These are phyloP conservation scores for Perithous albicinctus DNA, from an alignment of 2,888 invertebrate genomes.

Conservation along the genomic window DNA sequence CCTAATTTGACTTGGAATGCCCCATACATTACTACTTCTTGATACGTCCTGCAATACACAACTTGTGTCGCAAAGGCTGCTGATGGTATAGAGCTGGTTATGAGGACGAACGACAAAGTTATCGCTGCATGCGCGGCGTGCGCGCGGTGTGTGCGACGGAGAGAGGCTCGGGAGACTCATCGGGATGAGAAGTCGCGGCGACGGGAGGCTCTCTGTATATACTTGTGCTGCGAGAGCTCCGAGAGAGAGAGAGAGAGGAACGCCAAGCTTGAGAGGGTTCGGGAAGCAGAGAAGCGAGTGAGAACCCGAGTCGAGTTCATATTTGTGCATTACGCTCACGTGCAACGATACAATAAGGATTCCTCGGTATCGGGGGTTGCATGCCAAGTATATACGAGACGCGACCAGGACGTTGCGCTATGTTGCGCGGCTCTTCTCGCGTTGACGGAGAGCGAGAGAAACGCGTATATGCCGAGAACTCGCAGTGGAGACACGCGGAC, in stretches of 20 bases:
- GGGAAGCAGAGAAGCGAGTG: conserved; percentile 60
- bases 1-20: no score
- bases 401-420: conserved; percentile 58
- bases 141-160: conserved; percentile 10
- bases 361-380: conserved; percentile 84
- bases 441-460: conserved; percentile 11
- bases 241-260: conserved; percentile 21
- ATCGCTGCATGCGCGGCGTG: conserved; percentile 22
- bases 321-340: conserved; percentile 84
- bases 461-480: not conserved
- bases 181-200: conserved; percentile 46
- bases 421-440: conserved; percentile 19
- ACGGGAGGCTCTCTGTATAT: no score
- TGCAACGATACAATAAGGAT: conserved; percentile 85
- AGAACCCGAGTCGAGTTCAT: conserved; percentile 81
- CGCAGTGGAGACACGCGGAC: conserved; percentile 28
- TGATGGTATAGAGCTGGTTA: conserved; percentile 33
- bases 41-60: not conserved
- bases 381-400: conserved; percentile 80
- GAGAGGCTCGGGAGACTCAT: conserved; percentile 51
- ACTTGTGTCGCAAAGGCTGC: conserved; percentile 1
- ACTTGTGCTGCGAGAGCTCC: no score
- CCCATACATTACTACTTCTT: not conserved
- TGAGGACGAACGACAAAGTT: conserved; percentile 55
- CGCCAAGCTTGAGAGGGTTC: conserved; percentile 43